These are phyloP conservation scores for Dendroctonus ponderosae DNA, from an alignment of 1,140 invertebrate species.

Conservation along the genomic window DNA sequence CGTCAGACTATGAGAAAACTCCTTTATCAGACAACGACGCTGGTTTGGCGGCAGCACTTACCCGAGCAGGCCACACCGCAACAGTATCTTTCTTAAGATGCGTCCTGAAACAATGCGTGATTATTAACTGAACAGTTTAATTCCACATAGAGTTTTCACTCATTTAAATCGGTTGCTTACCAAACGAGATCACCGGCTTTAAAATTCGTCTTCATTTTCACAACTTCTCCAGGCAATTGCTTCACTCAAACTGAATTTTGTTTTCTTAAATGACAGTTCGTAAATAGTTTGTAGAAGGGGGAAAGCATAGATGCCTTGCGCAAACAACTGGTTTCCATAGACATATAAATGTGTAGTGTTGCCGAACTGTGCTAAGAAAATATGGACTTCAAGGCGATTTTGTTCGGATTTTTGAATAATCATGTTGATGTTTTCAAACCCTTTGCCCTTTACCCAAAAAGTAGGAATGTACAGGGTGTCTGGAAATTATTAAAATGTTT, in stretches of 20 bases:
- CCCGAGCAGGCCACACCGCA: slow-evolving; percentile 20
- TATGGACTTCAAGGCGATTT: no score
- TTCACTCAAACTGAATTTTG: slow-evolving; percentile 37
- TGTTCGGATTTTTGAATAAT: no score
- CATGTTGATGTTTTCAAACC: no score
- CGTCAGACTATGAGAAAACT: not conserved
- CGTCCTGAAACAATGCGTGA: slow-evolving; percentile 15
- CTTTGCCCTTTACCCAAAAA: no score
- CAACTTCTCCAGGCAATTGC: slow-evolving; percentile 4
- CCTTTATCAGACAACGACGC: not conserved
- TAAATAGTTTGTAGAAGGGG: no score
- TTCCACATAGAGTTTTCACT: slow-evolving; percentile 22
- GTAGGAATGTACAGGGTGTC: no score
- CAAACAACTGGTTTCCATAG: no score
- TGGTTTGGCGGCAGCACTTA: slow-evolving; percentile 8
- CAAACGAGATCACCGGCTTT: slow-evolving; percentile 75
- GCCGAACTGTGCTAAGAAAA: no score
- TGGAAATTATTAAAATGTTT: no score
- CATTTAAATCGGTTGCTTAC: slow-evolving; percentile 55
- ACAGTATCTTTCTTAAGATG: slow-evolving; percentile 9
- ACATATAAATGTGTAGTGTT: no score
- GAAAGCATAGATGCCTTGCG: no score
- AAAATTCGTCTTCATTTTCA: slow-evolving; percentile 32
- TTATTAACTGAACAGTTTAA: slow-evolving; percentile 11
- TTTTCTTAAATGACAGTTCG: slow-evolving; percentile 3